Conservation (phyloP, 2,113 vertebrate species). For the Daboia siamensis region DNA sequence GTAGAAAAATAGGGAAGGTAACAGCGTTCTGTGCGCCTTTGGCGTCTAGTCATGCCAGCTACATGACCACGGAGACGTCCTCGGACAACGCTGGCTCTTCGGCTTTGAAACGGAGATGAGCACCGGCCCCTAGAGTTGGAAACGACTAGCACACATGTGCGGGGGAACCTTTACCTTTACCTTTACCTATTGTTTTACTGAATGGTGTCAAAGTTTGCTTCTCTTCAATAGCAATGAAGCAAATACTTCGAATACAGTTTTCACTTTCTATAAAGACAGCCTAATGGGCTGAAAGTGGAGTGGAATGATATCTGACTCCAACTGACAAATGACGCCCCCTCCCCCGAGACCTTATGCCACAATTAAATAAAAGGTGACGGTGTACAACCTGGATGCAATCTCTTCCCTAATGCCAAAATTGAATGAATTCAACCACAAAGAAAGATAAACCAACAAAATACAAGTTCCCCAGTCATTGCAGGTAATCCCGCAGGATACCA, state of each 20-base stretch:
- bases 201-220: neutral
- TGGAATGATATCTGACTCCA: neutral
- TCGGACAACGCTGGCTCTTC: no score
- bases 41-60: no score
- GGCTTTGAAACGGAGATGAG: no score
- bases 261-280: neutral
- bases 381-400: neutral
- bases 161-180: no score
- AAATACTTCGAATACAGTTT: neutral
- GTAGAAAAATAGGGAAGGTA: no score
- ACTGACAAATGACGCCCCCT: neutral
- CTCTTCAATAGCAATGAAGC: no score
- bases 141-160: no score
- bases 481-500: neutral
- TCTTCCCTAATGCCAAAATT: neutral
- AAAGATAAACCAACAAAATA: neutral
- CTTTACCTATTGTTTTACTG: no score
- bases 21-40: no score
- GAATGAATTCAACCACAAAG: neutral
- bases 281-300: neutral
- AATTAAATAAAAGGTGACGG: neutral
- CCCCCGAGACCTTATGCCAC: neutral
- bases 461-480: neutral
- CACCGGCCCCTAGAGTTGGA: no score
- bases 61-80: no score